Percentiles rank a stretch among this genome's conserved stretches.
Conservation (phyloP, 2,888 invertebrate genomes). For the Agonopterix heracliana region DNA sequence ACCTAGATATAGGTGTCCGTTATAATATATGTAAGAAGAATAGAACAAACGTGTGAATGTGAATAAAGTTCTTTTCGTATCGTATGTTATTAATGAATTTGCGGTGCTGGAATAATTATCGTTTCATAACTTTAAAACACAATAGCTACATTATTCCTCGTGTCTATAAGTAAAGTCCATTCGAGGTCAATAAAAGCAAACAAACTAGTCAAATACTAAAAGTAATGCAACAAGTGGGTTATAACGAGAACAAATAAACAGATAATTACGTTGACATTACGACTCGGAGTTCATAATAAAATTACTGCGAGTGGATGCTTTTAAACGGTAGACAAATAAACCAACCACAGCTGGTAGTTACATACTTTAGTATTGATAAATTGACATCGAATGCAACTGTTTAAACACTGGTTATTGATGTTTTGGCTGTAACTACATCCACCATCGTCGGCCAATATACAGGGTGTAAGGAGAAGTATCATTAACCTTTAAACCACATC, state of each 20-base stretch:
- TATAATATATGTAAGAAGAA: too few relatives aligned
- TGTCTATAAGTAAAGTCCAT: constrained; percentile 1
- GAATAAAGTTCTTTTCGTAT: too few relatives aligned
- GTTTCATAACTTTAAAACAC: too few relatives aligned
- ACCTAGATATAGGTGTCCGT: too few relatives aligned
- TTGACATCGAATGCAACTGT: constrained; percentile 13
- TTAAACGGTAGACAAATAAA: neutral
- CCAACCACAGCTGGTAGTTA: neutral
- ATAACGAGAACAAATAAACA: constrained; percentile 13
- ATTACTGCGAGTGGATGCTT: constrained; percentile 5
- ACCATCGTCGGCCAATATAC: too few relatives aligned
- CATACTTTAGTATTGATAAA: constrained; percentile 4
- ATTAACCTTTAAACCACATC: too few relatives aligned
- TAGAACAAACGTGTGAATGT: too few relatives aligned
- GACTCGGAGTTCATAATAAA: constrained; percentile 3
- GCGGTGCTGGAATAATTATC: too few relatives aligned
- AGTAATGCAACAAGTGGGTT: constrained; percentile 1
- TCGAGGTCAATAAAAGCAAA: constrained; percentile 20
- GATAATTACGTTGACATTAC: constrained; percentile 27
- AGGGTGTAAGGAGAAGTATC: too few relatives aligned
- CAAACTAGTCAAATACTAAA: constrained; percentile 10
- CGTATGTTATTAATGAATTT: too few relatives aligned
- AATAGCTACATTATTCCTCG: too few relatives aligned
- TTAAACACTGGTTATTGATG: constrained; percentile 8
- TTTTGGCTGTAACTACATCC: neutral